Evolutionary conservation across 1,140 invertebrate species (phyloP).

Genomic region (Drosophila nasuta): DNA sequence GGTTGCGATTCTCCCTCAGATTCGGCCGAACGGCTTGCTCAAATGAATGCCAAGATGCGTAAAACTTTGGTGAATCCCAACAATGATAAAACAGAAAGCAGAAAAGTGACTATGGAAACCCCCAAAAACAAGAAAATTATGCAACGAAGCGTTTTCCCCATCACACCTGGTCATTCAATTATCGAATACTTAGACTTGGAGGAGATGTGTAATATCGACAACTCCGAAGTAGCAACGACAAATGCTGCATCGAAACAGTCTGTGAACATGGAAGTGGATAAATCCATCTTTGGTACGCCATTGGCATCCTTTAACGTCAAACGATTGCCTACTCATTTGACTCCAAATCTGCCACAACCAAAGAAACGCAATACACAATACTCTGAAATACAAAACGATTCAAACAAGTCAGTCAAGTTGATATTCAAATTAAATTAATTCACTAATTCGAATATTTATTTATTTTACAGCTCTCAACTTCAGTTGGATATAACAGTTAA

Average conservation of each 20-base stretch:
- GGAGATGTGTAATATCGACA: constrained; percentile 27
- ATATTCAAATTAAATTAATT: neutral
- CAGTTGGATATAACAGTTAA: neutral
- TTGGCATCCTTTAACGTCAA: constrained; percentile 16
- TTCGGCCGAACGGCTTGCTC: constrained; percentile 7
- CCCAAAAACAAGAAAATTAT: constrained; percentile 21
- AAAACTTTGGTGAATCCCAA: neutral
- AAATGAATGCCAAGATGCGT: constrained; percentile 1
- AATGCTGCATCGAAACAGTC: neutral
- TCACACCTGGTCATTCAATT: constrained; percentile 54
- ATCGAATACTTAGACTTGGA: constrained; percentile 60
- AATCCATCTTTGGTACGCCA: constrained; percentile 29
- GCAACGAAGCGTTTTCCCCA: neutral
- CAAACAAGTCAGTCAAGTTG: constrained; percentile 3
- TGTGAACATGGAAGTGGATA: constrained; percentile 21
- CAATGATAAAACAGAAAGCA: constrained; percentile 9
- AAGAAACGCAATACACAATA: constrained; percentile 49
- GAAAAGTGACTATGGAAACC: constrained; percentile 17
- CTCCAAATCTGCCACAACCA: constrained; percentile 63
- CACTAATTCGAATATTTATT: neutral
- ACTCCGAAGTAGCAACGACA: neutral
- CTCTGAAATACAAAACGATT: constrained; percentile 2
- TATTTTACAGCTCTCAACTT: neutral
- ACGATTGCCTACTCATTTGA: constrained; percentile 49
- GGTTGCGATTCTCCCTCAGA: neutral